Conservation (phyloP, 2,113 vertebrate species). For the Myocastor coypus region DNA sequence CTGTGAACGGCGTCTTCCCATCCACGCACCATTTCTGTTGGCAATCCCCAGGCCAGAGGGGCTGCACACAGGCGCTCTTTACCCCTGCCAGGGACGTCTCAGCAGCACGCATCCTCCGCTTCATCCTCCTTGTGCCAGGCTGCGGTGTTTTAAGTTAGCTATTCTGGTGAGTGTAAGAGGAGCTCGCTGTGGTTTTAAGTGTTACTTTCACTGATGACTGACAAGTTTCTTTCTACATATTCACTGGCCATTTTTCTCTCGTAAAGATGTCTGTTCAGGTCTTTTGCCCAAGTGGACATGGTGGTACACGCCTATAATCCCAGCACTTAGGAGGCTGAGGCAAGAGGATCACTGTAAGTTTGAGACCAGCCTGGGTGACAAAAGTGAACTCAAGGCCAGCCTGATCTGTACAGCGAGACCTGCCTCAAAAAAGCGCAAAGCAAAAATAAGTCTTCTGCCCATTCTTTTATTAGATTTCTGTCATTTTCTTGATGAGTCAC, state of each 20-base stretch:
- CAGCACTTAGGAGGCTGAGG: too few relatives aligned
- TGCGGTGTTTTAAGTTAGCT: not conserved
- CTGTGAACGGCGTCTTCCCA: not conserved
- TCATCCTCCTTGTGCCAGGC: not conserved
- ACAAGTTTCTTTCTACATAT: not conserved
- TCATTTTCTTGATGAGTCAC: slow-evolving; percentile 30
- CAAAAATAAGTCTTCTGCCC: not conserved
- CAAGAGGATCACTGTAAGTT: too few relatives aligned
- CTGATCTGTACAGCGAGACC: too few relatives aligned
- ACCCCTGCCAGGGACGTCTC: not conserved
- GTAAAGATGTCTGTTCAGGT: not conserved
- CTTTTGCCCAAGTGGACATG: not conserved
- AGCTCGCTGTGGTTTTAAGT: not conserved
- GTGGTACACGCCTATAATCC: too few relatives aligned
- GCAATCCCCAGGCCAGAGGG: not conserved
- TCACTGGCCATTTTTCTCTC: not conserved
- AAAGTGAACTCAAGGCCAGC: too few relatives aligned
- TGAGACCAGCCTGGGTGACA: too few relatives aligned
- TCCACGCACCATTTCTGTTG: not conserved
- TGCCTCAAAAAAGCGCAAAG: too few relatives aligned
- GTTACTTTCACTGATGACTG: not conserved
- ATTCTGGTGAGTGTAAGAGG: not conserved
- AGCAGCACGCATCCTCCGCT: not conserved
- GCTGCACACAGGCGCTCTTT: not conserved
- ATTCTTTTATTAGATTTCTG: slow-evolving; percentile 15